Percentiles rank a stretch among this genome's conserved stretches.
Conservation (phyloP, 2,888 invertebrate genomes). For the Pseudanteris insignis region DNA sequence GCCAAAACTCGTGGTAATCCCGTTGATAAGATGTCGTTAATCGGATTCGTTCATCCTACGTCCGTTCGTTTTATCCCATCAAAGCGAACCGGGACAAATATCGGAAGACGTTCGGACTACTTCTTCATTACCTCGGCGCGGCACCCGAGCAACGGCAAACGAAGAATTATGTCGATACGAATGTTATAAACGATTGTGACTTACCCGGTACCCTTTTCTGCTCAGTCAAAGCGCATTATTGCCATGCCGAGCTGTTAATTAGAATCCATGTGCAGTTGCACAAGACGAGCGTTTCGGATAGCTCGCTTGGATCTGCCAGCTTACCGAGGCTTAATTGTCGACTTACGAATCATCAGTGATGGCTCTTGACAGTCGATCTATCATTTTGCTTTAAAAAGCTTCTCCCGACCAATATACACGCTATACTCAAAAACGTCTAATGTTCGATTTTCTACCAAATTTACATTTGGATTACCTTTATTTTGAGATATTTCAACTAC, state of each 20-base stretch:
- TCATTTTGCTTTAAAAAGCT: no score
- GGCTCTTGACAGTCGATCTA: no score
- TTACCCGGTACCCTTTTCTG: slow-evolving; percentile 15
- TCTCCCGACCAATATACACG: no score
- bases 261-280: slow-evolving; percentile 16
- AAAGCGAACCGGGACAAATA: slow-evolving; percentile 46
- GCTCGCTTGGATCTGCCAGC: neutral
- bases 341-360: no score
- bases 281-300: neutral
- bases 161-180: slow-evolving; percentile 33
- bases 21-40: slow-evolving; percentile 51
- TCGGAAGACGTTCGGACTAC: slow-evolving; percentile 30
- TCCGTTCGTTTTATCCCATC: slow-evolving; percentile 52
- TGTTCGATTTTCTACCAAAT: no score
- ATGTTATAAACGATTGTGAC: slow-evolving; percentile 27
- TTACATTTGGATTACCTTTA: no score
- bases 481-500: no score
- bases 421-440: no score
- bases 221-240: slow-evolving; percentile 31
- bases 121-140: slow-evolving; percentile 26
- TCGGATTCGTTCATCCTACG: slow-evolving; percentile 53
- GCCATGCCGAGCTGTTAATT: slow-evolving; percentile 18
- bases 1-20: slow-evolving; percentile 47
- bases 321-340: no score
- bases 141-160: slow-evolving; percentile 14